Percentiles rank a stretch among this genome's conserved stretches.
phyloP scores from a whole-genome alignment of 1,140 invertebrate species.

The Tetranychus cinnabarinus region DNA sequence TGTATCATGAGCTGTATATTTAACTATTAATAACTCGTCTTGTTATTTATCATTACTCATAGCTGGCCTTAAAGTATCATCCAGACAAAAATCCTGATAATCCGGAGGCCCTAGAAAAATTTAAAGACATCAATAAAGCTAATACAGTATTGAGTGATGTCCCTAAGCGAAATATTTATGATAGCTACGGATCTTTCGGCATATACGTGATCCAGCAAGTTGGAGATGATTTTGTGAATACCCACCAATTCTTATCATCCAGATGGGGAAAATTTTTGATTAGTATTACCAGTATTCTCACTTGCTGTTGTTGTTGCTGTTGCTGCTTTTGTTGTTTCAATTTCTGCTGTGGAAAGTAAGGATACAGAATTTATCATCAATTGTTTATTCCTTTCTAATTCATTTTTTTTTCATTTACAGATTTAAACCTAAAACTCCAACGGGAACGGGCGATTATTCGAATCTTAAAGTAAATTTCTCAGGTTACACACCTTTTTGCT shows the following conservation, averaged over 20 bases:
- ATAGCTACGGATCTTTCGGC: constrained; percentile 79
- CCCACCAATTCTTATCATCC: neutral
- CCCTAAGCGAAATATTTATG: constrained; percentile 81
- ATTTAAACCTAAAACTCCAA: constrained; percentile 41
- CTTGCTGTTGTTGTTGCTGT: constrained; percentile 70
- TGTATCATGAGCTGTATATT: too few species aligned
- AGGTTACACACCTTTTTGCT: too few species aligned
- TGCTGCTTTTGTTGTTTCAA: constrained; percentile 89
- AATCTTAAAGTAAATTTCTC: neutral
- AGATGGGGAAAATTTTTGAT: constrained; percentile 58
- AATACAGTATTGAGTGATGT: constrained; percentile 65
- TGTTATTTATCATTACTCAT: neutral
- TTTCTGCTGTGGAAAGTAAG: constrained; percentile 86
- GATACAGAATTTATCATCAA: too few species aligned
- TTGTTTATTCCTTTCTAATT: neutral
- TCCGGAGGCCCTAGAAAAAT: constrained; percentile 20
- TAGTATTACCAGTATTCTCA: constrained; percentile 63
- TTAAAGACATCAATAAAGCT: constrained; percentile 79
- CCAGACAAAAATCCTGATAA: constrained; percentile 19
- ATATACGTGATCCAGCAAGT: constrained; percentile 84
- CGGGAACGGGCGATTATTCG: constrained; percentile 28
- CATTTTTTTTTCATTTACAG: neutral
- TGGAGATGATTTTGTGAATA: constrained; percentile 51
- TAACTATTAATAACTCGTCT: too few species aligned
- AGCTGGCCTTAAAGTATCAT: constrained; percentile 20